Evolutionary conservation across 2,888 invertebrate genomes (phyloP).

Genomic region (Agapostemon virescens): DNA sequence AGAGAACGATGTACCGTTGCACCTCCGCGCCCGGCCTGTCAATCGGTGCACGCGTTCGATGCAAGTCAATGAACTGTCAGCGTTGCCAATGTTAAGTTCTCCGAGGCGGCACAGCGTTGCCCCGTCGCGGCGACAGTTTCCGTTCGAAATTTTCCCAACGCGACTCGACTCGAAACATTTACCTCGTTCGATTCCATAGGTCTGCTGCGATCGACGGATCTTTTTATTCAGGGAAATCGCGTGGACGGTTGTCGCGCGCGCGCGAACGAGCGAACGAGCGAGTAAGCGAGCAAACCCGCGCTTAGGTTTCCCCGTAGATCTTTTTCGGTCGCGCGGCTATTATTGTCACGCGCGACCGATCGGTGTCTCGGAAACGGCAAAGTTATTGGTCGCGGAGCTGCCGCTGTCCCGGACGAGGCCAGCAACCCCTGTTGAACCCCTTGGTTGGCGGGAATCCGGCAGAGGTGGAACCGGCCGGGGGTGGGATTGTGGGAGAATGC

Average conservation of each 20-base stretch:
- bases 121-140: constrained; percentile 17
- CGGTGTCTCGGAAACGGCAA: constrained; percentile 33
- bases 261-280: too few relatives aligned
- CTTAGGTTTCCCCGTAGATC: not conserved
- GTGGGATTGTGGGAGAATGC: constrained; percentile 60
- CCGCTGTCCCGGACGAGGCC: constrained; percentile 76
- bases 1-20: constrained; percentile 69
- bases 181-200: too few relatives aligned
- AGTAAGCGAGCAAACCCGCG: too few relatives aligned
- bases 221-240: not conserved
- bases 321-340: constrained; percentile 8
- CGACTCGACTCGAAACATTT: not conserved
- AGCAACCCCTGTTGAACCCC: constrained; percentile 79
- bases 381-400: constrained; percentile 53
- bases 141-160: not conserved
- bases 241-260: too few relatives aligned
- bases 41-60: constrained; percentile 66
- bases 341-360: constrained; percentile 15
- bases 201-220: too few relatives aligned
- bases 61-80: constrained; percentile 70
- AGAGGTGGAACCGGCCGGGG: constrained; percentile 46
- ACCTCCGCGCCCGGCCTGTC: constrained; percentile 70
- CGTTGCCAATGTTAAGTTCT: constrained; percentile 64
- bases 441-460: constrained; percentile 66
- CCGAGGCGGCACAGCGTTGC: not conserved